Percentiles rank a stretch among this genome's conserved stretches.
These are phyloP conservation scores for Glomeris maerens DNA, from an alignment of 1,140 invertebrate species.

Conservation along the genomic window DNA sequence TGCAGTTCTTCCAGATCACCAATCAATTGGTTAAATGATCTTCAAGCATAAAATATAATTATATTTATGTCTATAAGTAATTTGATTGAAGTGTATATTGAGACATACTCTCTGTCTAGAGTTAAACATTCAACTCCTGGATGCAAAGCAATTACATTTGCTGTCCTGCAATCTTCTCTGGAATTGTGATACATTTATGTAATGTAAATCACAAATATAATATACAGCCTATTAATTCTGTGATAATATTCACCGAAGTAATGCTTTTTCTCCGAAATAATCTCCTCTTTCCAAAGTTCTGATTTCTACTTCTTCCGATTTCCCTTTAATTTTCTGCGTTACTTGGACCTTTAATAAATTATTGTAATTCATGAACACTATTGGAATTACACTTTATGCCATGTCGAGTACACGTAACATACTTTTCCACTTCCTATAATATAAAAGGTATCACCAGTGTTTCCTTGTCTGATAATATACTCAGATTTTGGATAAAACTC, in stretches of 20 bases:
- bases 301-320: conserved; percentile 66
- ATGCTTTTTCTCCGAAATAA: conserved; percentile 93
- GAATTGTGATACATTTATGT: no score
- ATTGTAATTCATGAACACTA: no score
- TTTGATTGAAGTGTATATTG: conserved; percentile 1
- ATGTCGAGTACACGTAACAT: conserved; percentile 44
- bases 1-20: conserved; percentile 69
- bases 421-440: conserved; percentile 96
- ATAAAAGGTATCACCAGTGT: conserved; percentile 96
- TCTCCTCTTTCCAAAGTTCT: conserved; percentile 77
- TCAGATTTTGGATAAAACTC: conserved; percentile 89
- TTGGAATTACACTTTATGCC: no score
- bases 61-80: background rate
- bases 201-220: no score
- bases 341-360: conserved; percentile 50
- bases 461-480: conserved; percentile 97
- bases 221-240: no score
- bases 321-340: conserved; percentile 55
- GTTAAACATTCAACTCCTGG: conserved; percentile 89
- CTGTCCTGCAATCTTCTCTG: conserved; percentile 93
- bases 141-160: conserved; percentile 94
- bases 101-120: conserved; percentile 67
- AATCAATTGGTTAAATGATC: conserved; percentile 85
- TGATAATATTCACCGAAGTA: conserved; percentile 90
- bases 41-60: conserved; percentile 12